Percentiles rank a stretch among this genome's conserved stretches.
Evolutionary conservation across 2,888 invertebrate genomes (phyloP).

Genomic region (Acleris emargana): DNA sequence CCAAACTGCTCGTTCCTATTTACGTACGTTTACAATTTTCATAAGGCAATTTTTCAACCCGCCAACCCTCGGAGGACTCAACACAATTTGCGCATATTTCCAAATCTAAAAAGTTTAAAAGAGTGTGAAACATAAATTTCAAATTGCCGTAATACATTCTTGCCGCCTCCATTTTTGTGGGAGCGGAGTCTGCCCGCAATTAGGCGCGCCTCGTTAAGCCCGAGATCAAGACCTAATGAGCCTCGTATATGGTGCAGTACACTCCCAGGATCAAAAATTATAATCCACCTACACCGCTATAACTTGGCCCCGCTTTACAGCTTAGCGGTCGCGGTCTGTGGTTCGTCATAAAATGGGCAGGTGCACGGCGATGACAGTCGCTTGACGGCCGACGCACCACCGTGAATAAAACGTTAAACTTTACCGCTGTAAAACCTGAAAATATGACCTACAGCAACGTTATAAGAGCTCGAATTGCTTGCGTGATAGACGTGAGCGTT

Average conservation of each 20-base stretch:
- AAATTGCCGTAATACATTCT: conserved; percentile 63
- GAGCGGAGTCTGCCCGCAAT: conserved; percentile 62
- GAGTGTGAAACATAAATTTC: conserved; percentile 66
- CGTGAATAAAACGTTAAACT: conserved; percentile 55
- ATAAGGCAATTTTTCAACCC: conserved; percentile 30
- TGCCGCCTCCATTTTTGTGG: conserved; percentile 61
- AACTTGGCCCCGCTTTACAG: conserved; percentile 43
- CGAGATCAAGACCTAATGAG: conserved; percentile 78
- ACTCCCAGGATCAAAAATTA: conserved; percentile 74
- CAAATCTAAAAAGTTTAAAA: conserved; percentile 49
- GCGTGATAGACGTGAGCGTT: conserved; percentile 39
- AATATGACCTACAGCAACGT: conserved; percentile 43
- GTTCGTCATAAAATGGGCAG: conserved; percentile 46
- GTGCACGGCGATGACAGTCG: conserved; percentile 58
- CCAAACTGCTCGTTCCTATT: conserved; percentile 5
- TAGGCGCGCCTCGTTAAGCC: conserved; percentile 73
- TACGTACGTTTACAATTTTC: conserved; percentile 15
- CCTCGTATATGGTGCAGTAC: conserved; percentile 76
- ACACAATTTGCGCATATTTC: conserved; percentile 31
- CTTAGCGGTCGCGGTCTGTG: conserved; percentile 6
- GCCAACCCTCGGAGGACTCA: conserved; percentile 13
- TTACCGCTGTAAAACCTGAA: conserved; percentile 39
- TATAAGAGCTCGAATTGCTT: conserved; percentile 47
- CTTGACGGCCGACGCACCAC: conserved; percentile 60
- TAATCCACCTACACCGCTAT: conserved; percentile 58